Base-by-base conservation (phyloP, 2,888 invertebrate genomes). In the Melipona beecheii region DNA sequence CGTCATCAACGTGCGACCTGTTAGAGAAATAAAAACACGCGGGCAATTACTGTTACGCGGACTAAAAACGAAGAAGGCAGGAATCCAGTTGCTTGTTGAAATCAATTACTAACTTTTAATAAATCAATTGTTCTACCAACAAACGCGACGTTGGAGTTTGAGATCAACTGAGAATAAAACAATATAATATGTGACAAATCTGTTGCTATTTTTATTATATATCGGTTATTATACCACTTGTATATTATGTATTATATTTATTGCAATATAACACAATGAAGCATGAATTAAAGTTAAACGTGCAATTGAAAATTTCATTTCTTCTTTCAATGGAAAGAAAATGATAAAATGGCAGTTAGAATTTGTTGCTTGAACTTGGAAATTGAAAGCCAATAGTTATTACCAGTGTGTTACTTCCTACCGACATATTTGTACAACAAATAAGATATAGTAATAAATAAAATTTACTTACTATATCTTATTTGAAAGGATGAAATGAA, bases 31-130 rank as follows among this genome's bases (percentile, higher is more conserved):
- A 77, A 62, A 49, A 64, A 62, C 65, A 83, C 85, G 81, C 78
- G 86, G 85, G 87, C 69, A 83, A 81, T 85, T 75, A 86, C 87
- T 70, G 89, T 88, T 86, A 86, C 43, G 27, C 54, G 36, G 31
- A 58, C 21, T 36, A 65, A 65, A 65, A 43, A 43, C 50, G 31
- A n/a, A 36, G 69, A 76, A 76, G 60, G 31, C 24, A 70, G 70
- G 70, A 75, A 50, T 9, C 43, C 43, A 43, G 43, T 1, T 43
- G 43, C 43, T 43, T 43, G 43, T 43, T 36, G 36, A 36, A 36
- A 36, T 36, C 9, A 9, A 43, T 9, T 43, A 43, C 9, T 43
- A 43, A 11, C 9, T 9, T 43, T 43, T 43, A 43, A 9, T 43
- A 43, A 43, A 43, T 43, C 43, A 11, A 43, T 43, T 43, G 43